Percentiles rank a stretch among this genome's conserved stretches.
phyloP scores from a whole-genome alignment of 2,888 invertebrate genomes.

The Plebejus melissa region DNA sequence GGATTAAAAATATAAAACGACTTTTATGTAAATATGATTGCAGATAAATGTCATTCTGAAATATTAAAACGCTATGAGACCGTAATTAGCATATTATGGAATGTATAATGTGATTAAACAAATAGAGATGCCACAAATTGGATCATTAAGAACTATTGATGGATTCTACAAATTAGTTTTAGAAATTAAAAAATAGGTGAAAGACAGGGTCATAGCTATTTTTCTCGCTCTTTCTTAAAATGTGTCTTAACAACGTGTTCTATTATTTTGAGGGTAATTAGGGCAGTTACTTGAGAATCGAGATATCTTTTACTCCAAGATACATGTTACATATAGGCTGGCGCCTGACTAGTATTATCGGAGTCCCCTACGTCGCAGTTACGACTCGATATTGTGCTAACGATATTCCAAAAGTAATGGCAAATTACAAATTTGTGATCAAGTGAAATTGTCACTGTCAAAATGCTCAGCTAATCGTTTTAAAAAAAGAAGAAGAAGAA shows the following conservation, averaged over 20 bases:
- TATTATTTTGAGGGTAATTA: neutral
- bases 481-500: neutral
- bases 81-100: neutral
- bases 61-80: slow-evolving; percentile 21
- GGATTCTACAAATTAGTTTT: neutral
- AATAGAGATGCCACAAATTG: neutral
- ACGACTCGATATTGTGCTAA: neutral
- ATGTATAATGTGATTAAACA: neutral
- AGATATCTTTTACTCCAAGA: neutral
- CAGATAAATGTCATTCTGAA: slow-evolving; percentile 16
- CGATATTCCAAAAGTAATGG: neutral
- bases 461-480: neutral
- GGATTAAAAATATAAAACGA: slow-evolving; percentile 13
- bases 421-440: neutral
- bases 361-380: neutral
- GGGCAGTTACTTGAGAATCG: neutral
- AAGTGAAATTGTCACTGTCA: neutral
- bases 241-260: neutral
- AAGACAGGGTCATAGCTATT: neutral
- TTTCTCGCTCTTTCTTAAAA: neutral
- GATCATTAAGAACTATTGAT: neutral
- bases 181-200: neutral
- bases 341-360: neutral
- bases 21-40: slow-evolving; percentile 25
- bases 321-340: neutral